Conservation (phyloP, 2,113 vertebrate species). For the Xiphophorus maculatus region DNA sequence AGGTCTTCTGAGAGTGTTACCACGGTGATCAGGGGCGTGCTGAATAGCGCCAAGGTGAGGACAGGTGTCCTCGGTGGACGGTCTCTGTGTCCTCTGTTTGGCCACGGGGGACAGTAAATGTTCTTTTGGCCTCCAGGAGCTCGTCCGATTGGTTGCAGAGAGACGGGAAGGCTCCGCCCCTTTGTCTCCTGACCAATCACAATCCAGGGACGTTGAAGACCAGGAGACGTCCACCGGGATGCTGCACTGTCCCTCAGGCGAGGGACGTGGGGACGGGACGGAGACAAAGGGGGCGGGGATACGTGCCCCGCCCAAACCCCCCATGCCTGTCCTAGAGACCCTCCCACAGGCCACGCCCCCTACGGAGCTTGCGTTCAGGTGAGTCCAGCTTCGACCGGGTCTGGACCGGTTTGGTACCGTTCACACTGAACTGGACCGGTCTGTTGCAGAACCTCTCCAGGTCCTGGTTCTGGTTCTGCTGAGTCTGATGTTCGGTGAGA, state of each 20-base stretch:
- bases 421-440: background rate
- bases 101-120: background rate
- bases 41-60: constrained; percentile 91
- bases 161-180: constrained; percentile 87
- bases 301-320: constrained; percentile 87
- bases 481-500: background rate
- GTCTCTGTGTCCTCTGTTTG: background rate
- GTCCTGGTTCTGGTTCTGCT: background rate
- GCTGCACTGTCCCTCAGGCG: background rate
- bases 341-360: constrained; percentile 47
- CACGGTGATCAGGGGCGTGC: constrained; percentile 87
- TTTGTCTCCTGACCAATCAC: constrained; percentile 83
- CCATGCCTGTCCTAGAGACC: constrained; percentile 58
- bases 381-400: background rate
- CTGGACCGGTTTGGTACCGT: background rate
- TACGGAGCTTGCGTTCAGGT: constrained; percentile 4
- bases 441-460: background rate
- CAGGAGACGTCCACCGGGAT: background rate
- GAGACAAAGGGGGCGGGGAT: background rate
- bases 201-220: constrained; percentile 23
- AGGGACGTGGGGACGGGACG: background rate
- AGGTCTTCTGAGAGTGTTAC: constrained; percentile 85
- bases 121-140: constrained; percentile 79
- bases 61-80: background rate
- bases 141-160: constrained; percentile 89